Evolutionary conservation across 2,888 invertebrate genomes (phyloP).

Genomic region (Drosophila testacea): DNA sequence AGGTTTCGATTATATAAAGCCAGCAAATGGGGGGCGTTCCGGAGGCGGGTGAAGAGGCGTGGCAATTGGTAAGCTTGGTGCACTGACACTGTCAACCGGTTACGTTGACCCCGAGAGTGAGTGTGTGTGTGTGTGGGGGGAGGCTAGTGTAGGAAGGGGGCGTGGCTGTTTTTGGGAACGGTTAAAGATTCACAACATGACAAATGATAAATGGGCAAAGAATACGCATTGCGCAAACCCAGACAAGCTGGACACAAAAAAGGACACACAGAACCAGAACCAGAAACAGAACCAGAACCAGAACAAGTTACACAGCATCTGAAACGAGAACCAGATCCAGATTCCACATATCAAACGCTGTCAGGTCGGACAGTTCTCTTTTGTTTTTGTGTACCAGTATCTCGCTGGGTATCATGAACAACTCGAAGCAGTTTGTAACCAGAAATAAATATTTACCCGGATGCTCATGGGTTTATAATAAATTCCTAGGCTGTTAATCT

Average conservation of each 20-base stretch:
- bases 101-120: conserved; percentile 65
- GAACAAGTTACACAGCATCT: conserved; percentile 6
- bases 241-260: conserved; percentile 8
- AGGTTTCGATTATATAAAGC: conserved; percentile 74
- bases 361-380: conserved; percentile 23
- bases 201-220: conserved; percentile 77
- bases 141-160: background rate
- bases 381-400: background rate
- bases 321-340: conserved; percentile 24
- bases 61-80: conserved; percentile 46
- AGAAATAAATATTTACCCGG: background rate
- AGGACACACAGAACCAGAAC: background rate
- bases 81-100: conserved; percentile 69
- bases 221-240: conserved; percentile 65
- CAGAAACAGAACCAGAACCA: background rate
- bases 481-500: no score
- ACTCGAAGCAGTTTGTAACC: conserved; percentile 1
- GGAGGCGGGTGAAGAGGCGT: background rate
- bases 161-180: conserved; percentile 26
- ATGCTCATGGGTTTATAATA: no score
- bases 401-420: conserved; percentile 7
- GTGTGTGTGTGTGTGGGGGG: background rate
- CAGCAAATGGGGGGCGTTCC: conserved; percentile 36
- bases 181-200: conserved; percentile 71
- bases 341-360: conserved; percentile 52